Evolutionary conservation across 2,888 invertebrate species (phyloP).

Genomic region (Linnaemya vulpina): DNA sequence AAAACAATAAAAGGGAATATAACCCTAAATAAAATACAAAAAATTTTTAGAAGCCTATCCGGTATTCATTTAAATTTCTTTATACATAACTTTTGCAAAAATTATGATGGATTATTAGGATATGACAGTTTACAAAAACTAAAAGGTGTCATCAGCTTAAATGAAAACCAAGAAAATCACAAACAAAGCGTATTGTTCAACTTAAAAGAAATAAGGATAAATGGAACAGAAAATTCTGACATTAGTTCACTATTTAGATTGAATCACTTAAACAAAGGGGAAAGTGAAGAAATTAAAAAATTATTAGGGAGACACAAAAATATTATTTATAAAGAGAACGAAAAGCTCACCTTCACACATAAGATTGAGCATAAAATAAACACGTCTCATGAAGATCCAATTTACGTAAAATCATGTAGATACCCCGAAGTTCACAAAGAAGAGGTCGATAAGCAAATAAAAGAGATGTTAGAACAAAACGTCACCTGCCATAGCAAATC

Average conservation of each 20-base stretch:
- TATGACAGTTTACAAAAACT: slow-evolving; percentile 22
- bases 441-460: too few species aligned
- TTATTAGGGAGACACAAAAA: background rate
- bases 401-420: background rate
- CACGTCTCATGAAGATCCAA: background rate
- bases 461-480: too few species aligned
- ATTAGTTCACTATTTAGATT: background rate
- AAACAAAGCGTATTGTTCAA: background rate
- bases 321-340: slow-evolving; percentile 9
- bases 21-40: background rate
- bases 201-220: background rate
- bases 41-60: background rate
- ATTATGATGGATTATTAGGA: slow-evolving; percentile 9
- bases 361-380: background rate
- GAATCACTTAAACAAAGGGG: background rate
- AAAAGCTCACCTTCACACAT: background rate
- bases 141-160: background rate
- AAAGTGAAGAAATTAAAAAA: background rate
- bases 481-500: background rate
- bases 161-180: background rate
- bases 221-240: slow-evolving; percentile 1
- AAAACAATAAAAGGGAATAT: slow-evolving; percentile 1
- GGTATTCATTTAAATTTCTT: background rate
- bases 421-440: too few species aligned
- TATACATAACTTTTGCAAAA: background rate